These are phyloP conservation scores for Parapristionchus giblindavisi DNA, from an alignment of 2,888 invertebrate species.

Conservation along the genomic window DNA sequence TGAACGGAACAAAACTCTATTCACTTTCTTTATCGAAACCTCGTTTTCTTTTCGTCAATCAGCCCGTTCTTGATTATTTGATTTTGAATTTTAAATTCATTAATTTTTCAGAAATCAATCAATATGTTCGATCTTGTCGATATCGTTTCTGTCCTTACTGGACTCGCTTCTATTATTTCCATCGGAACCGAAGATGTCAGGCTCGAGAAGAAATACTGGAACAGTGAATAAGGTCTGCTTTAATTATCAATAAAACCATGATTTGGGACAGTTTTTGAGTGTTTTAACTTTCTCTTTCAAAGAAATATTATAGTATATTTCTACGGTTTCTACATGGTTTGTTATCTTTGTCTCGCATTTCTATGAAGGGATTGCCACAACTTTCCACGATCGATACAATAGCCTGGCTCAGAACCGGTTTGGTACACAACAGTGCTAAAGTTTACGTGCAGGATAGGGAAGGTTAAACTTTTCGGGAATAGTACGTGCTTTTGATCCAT, in stretches of 20 bases:
- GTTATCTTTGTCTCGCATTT: too few relatives aligned
- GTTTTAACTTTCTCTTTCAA: neutral
- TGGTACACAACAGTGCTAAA: too few relatives aligned
- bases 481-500: too few relatives aligned
- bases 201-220: slow-evolving; percentile 13
- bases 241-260: neutral
- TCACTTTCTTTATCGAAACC: neutral
- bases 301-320: neutral
- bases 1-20: neutral
- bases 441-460: too few relatives aligned
- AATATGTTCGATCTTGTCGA: slow-evolving; percentile 34
- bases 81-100: neutral
- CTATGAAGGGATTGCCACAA: too few relatives aligned
- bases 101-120: too few relatives aligned
- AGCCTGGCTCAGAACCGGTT: too few relatives aligned
- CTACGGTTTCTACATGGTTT: neutral
- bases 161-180: neutral
- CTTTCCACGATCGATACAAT: too few relatives aligned
- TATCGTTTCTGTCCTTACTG: slow-evolving; percentile 16
- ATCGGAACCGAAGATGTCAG: neutral
- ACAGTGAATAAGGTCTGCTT: neutral
- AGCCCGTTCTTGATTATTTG: neutral
- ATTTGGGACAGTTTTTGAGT: neutral
- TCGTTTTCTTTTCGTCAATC: too few relatives aligned
- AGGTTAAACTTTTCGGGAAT: too few relatives aligned